Percentiles rank a stretch among this genome's conserved stretches.
Evolutionary conservation across 1,140 invertebrate genomes (phyloP).

Genomic region (Idris sp.): DNA sequence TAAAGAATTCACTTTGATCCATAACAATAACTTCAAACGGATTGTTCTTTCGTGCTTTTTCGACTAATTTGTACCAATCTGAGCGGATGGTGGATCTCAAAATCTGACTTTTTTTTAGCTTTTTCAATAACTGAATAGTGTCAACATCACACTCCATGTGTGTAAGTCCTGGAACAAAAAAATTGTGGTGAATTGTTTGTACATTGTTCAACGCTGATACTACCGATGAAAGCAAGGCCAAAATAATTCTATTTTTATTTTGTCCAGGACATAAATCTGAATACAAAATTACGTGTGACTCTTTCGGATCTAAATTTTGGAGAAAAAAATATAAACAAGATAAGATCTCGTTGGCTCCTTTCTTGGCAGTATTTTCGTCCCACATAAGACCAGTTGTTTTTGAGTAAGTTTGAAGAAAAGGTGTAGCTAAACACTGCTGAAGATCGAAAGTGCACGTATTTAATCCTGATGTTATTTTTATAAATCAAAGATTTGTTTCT

Average conservation of each 20-base stretch:
- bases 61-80: conserved; percentile 38
- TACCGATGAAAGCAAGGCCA: conserved; percentile 28
- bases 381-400: conserved; percentile 66
- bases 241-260: conserved; percentile 67
- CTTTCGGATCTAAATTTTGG: conserved; percentile 28
- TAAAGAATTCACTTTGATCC: conserved; percentile 2
- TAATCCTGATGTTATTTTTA: conserved; percentile 28
- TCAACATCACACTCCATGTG: conserved; percentile 66
- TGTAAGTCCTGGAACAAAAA: conserved; percentile 67
- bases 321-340: conserved; percentile 64
- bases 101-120: conserved; percentile 26
- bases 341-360: conserved; percentile 64
- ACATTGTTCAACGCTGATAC: conserved; percentile 26
- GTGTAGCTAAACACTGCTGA: conserved; percentile 67
- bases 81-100: no score
- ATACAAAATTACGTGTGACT: conserved; percentile 64
- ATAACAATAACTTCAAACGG: conserved; percentile 24
- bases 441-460: conserved; percentile 10
- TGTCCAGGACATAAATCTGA: conserved; percentile 68
- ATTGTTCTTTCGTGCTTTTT: conserved; percentile 4
- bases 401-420: conserved; percentile 51
- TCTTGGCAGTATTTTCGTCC: conserved; percentile 59
- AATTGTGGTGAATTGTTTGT: conserved; percentile 67
- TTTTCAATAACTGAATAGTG: conserved; percentile 65
- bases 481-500: conserved; percentile 20